These are phyloP conservation scores for Sminthurides bifidus DNA, from an alignment of 1,140 invertebrate species.

Conservation along the genomic window DNA sequence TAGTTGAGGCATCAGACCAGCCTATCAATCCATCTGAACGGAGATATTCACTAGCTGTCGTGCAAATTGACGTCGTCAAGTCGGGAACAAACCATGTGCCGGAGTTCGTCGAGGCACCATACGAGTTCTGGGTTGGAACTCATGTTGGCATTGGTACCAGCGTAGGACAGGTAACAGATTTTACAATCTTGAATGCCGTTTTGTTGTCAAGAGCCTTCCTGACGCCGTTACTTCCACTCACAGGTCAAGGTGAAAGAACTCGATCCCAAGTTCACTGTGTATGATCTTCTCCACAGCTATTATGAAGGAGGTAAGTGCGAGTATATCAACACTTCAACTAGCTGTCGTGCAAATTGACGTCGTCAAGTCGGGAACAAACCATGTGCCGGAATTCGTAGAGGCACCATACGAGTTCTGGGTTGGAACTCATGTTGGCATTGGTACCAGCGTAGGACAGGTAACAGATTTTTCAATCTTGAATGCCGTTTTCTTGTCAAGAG, in stretches of 20 bases:
- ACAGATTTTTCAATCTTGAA: conserved; percentile 33
- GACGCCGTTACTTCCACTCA: neutral
- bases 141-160: conserved; percentile 69
- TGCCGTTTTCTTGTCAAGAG: no score
- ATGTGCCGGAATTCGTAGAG: conserved; percentile 64
- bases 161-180: conserved; percentile 58
- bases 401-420: conserved; percentile 76
- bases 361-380: conserved; percentile 18
- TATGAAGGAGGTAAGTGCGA: conserved; percentile 57
- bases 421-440: conserved; percentile 58
- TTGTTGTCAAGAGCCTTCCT: neutral
- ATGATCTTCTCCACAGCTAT: conserved; percentile 67
- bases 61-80: conserved; percentile 45
- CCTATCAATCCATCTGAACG: conserved; percentile 66
- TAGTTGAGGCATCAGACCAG: conserved; percentile 63
- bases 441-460: conserved; percentile 73
- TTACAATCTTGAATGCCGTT: neutral
- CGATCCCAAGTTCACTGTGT: conserved; percentile 52
- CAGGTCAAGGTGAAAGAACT: conserved; percentile 53
- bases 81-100: conserved; percentile 39
- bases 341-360: no score
- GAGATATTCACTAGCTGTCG: conserved; percentile 65
- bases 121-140: conserved; percentile 63
- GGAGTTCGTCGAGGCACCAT: conserved; percentile 73
- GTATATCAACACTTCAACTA: no score